Conservation (phyloP, 2,113 vertebrate species). For the Nansenia antarctica region DNA sequence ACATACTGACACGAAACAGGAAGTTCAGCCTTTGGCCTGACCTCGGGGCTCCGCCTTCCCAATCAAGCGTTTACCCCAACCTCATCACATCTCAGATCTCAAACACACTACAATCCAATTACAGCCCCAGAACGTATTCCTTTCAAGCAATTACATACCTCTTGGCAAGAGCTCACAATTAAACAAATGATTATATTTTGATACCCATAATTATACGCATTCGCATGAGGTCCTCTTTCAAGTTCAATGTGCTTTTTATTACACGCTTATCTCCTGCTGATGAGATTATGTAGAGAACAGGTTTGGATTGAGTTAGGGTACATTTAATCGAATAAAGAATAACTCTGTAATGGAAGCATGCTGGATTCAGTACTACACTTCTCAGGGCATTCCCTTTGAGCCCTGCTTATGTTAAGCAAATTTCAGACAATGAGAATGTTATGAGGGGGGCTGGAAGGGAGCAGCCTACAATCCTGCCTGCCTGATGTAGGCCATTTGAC, state of each 20-base stretch:
- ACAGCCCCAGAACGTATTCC: conserved; percentile 37
- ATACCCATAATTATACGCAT: conserved; percentile 72
- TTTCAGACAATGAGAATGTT: conserved; percentile 66
- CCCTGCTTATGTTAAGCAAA: conserved; percentile 58
- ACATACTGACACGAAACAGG: conserved; percentile 42
- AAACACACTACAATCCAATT: conserved; percentile 42
- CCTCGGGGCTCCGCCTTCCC: conserved; percentile 35
- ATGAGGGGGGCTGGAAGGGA: conserved; percentile 36
- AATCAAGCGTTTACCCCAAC: conserved; percentile 25
- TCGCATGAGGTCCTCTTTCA: conserved; percentile 69
- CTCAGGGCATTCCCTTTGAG: conserved; percentile 53
- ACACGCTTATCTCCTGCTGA: conserved; percentile 65
- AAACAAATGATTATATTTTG: conserved; percentile 74
- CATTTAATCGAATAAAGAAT: conserved; percentile 72
- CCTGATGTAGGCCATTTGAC: neutral
- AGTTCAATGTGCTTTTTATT: conserved; percentile 73
- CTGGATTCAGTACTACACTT: conserved; percentile 46
- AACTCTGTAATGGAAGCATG: conserved; percentile 72
- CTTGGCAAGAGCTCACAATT: conserved; percentile 69
- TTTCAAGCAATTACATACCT: conserved; percentile 73
- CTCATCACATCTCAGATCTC: conserved; percentile 38
- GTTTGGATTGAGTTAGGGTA: conserved; percentile 63
- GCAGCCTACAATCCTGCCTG: neutral
- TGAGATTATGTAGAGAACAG: conserved; percentile 66
- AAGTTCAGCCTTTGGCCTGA: conserved; percentile 47